A percentile compares a stretch with the other conserved stretches of the same genome.
phyloP scores from a whole-genome alignment of 2,888 invertebrate species.

The Napeogenes sylphis region DNA sequence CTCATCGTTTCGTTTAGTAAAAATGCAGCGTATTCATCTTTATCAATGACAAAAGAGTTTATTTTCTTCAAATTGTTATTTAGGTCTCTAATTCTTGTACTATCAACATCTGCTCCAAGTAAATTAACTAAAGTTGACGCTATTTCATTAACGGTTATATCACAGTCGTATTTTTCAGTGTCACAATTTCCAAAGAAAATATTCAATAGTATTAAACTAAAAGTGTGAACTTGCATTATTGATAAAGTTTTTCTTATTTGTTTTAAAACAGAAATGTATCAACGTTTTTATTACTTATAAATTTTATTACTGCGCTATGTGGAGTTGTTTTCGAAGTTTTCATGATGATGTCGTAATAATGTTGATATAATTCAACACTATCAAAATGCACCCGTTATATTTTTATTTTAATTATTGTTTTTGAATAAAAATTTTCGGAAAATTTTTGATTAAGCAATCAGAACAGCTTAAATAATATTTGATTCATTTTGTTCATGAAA shows the following conservation, averaged over 20 bases:
- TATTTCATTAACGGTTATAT: slow-evolving; percentile 34
- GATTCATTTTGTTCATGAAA: no score
- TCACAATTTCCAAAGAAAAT: slow-evolving; percentile 18
- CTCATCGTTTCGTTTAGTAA: slow-evolving; percentile 45
- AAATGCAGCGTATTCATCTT: slow-evolving; percentile 41
- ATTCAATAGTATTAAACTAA: slow-evolving; percentile 13
- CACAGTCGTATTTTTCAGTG: slow-evolving; percentile 13
- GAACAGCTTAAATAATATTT: no score
- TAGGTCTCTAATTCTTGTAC: slow-evolving; percentile 46
- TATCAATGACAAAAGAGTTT: slow-evolving; percentile 48
- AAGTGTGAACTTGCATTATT: slow-evolving; percentile 12
- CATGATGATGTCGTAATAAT: slow-evolving; percentile 21
- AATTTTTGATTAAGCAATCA: no score
- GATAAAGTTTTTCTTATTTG: slow-evolving; percentile 12
- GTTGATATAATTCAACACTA: no score
- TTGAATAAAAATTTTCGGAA: no score
- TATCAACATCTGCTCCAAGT: slow-evolving; percentile 32
- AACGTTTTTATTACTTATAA: slow-evolving; percentile 31
- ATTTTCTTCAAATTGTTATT: slow-evolving; percentile 52
- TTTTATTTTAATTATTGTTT: no score
- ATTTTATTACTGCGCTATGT: slow-evolving; percentile 31
- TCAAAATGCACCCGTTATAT: no score
- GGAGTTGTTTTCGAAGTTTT: slow-evolving; percentile 31
- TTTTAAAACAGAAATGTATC: slow-evolving; percentile 11
- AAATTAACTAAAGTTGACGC: slow-evolving; percentile 38